These are phyloP conservation scores for Drosophila formosana DNA, from an alignment of 2,888 invertebrate species.

Conservation along the genomic window DNA sequence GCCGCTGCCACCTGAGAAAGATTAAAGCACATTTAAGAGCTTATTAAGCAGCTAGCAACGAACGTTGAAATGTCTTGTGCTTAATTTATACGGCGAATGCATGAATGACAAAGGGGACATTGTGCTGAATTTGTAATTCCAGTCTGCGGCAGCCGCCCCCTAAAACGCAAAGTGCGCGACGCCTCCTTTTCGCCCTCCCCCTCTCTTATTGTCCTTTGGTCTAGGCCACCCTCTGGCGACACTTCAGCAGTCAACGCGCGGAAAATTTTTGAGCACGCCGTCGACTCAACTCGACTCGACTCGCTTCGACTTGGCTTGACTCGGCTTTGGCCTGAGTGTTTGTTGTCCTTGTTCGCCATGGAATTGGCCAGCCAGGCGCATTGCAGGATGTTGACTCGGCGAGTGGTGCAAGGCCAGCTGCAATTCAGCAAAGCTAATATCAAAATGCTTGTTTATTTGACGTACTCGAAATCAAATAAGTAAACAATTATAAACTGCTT, in stretches of 20 bases:
- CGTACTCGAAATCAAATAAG: background rate
- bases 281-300: conserved; percentile 33
- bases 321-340: background rate
- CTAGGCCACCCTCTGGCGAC: conserved; percentile 13
- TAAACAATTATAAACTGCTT: background rate
- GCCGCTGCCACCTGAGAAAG: conserved; percentile 70
- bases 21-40: conserved; percentile 1
- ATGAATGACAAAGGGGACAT: conserved; percentile 82
- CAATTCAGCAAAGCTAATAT: conserved; percentile 7
- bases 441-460: background rate
- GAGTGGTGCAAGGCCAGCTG: conserved; percentile 5
- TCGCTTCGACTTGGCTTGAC: conserved; percentile 25
- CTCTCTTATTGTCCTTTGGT: conserved; percentile 17
- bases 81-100: conserved; percentile 82
- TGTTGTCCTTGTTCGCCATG: conserved; percentile 22
- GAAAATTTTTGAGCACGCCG: conserved; percentile 72
- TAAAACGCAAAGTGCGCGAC: conserved; percentile 70
- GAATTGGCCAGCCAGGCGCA: conserved; percentile 55
- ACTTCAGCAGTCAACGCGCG: conserved; percentile 76
- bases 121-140: conserved; percentile 80
- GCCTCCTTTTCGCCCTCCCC: conserved; percentile 20
- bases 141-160: conserved; percentile 39
- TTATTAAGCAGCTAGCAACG: conserved; percentile 37
- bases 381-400: conserved; percentile 37
- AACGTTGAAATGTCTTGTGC: conserved; percentile 74